phyloP scores from a whole-genome alignment of 2,888 invertebrate genomes.

The Myopa tessellatipennis region DNA sequence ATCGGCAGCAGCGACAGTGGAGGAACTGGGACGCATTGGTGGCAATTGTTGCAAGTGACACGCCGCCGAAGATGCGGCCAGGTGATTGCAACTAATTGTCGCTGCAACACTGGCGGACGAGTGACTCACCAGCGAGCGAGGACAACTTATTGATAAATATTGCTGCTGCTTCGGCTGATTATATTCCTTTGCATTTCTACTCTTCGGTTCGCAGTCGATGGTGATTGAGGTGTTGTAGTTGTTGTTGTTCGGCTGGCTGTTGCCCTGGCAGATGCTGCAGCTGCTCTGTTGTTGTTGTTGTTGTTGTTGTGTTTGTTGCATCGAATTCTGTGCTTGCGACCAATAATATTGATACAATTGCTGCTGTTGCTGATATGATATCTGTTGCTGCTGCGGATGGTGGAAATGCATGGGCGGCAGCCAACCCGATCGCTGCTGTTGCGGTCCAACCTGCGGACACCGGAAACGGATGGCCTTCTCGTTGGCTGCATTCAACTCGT shows the following conservation, averaged over 20 bases:
- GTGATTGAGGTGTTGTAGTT: conserved; percentile 44
- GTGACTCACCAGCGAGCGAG: conserved; percentile 21
- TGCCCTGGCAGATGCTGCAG: conserved; percentile 39
- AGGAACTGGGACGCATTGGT: conserved; percentile 35
- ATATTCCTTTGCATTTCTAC: conserved; percentile 37
- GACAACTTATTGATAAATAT: conserved; percentile 11
- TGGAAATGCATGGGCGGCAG: conserved; percentile 60
- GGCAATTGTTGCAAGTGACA: conserved; percentile 15
- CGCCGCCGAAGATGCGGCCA: conserved; percentile 22
- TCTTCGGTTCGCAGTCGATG: conserved; percentile 48
- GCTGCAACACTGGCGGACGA: conserved; percentile 41
- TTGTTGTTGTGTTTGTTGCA: conserved; percentile 42
- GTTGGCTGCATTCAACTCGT: conserved; percentile 59
- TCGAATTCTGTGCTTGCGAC: conserved; percentile 40
- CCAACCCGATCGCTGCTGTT: conserved; percentile 51
- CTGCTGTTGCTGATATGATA: conserved; percentile 38
- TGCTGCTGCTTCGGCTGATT: conserved; percentile 33
- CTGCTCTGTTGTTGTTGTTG: conserved; percentile 40
- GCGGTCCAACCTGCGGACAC: conserved; percentile 62
- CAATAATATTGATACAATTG: conserved; percentile 35
- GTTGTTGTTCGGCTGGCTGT: conserved; percentile 36
- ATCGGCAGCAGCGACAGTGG: conserved; percentile 36
- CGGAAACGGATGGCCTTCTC: conserved; percentile 64
- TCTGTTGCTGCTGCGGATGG: conserved; percentile 59
- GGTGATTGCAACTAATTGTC: conserved; percentile 17